A percentile compares a stretch with the other conserved stretches of the same genome.
phyloP scores from a whole-genome alignment of 2,797 vertebrate species.

The Pelochelys cantorii region DNA sequence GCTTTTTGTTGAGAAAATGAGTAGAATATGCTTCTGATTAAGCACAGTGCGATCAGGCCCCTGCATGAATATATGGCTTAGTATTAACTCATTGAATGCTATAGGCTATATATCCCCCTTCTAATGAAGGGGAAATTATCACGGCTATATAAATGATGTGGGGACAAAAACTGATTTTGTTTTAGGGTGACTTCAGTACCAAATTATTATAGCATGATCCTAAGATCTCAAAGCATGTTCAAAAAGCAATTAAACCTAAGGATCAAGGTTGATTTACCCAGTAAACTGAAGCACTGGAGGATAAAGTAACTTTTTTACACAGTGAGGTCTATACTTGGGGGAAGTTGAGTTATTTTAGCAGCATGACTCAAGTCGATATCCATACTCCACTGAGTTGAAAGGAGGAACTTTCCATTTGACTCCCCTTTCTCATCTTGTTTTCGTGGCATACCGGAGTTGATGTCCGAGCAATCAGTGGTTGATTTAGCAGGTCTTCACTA shows the following conservation, averaged over 20 bases:
- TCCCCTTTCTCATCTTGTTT: too few species aligned
- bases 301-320: conserved; percentile 48
- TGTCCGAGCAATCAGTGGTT: too few species aligned
- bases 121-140: background rate
- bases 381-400: too few species aligned
- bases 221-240: background rate
- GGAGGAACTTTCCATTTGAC: too few species aligned
- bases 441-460: too few species aligned
- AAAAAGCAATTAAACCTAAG: conserved; percentile 25
- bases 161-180: background rate
- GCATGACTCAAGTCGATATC: too few species aligned
- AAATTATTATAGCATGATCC: conserved; percentile 29
- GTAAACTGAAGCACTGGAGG: background rate
- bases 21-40: background rate
- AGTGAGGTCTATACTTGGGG: background rate
- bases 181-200: background rate
- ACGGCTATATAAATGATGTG: background rate
- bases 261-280: conserved; percentile 1
- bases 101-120: background rate
- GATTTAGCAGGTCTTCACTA: too few species aligned
- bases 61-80: background rate
- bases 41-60: background rate
- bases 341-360: too few species aligned
- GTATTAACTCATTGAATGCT: background rate
- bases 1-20: background rate